Conservation (phyloP, 1,140 invertebrate genomes). For the Calephelis virginiensis region DNA sequence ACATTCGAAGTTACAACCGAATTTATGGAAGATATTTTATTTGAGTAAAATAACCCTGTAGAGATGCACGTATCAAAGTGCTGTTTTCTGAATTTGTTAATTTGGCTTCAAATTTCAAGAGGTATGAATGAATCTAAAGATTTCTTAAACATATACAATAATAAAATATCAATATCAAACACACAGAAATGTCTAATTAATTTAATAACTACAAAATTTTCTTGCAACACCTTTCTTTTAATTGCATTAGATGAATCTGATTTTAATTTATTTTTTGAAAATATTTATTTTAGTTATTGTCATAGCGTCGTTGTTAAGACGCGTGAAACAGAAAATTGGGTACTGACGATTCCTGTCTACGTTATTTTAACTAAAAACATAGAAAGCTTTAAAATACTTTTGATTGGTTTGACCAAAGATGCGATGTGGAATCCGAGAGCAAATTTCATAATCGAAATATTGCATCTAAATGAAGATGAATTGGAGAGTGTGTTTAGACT, state of each 20-base stretch:
- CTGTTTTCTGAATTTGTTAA: neutral
- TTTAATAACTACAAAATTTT: neutral
- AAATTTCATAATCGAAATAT: constrained; percentile 24
- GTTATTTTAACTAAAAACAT: constrained; percentile 23
- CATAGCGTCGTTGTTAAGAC: constrained; percentile 22
- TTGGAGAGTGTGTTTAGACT: constrained; percentile 24
- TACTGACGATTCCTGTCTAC: constrained; percentile 19
- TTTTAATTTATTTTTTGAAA: neutral
- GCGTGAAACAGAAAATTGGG: constrained; percentile 12
- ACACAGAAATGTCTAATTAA: constrained; percentile 1
- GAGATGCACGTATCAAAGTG: neutral
- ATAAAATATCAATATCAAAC: no score
- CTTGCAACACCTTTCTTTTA: neutral
- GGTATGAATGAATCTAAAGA: neutral
- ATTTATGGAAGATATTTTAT: no score
- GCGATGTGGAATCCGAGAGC: constrained; percentile 29
- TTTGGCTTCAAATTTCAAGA: neutral
- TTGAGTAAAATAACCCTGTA: no score
- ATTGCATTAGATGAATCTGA: neutral
- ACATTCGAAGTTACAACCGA: no score
- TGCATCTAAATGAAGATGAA: constrained; percentile 21
- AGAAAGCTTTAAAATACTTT: constrained; percentile 11
- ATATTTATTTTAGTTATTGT: constrained; percentile 14
- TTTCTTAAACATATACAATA: neutral
- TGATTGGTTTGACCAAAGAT: constrained; percentile 20